Percentiles rank a stretch among this genome's conserved stretches.
Conservation (phyloP, 2,888 invertebrate genomes). For the Drosophila greeni region DNA sequence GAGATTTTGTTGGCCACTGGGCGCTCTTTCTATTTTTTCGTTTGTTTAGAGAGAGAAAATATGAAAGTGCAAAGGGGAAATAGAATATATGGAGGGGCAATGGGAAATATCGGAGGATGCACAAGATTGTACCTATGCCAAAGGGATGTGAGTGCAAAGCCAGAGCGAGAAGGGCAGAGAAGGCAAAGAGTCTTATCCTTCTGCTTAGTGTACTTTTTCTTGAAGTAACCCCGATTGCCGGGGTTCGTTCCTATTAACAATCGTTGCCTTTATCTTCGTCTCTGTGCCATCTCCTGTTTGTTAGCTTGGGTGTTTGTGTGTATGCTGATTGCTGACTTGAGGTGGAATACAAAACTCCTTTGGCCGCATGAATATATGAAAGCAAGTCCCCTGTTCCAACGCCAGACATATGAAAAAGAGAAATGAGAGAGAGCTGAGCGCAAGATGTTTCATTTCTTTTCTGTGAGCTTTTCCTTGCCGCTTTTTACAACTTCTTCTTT, state of each 20-base stretch:
- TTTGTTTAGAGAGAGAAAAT: not conserved
- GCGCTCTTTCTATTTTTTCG: not conserved
- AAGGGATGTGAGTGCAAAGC: conserved; percentile 5
- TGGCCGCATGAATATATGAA: conserved; percentile 12
- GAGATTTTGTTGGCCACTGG: not conserved
- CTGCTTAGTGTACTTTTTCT: conserved; percentile 46
- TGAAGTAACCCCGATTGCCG: conserved; percentile 60
- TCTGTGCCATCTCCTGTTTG: not conserved
- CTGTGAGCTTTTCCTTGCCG: conserved; percentile 34
- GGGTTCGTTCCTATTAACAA: conserved; percentile 19
- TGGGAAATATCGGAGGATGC: not conserved
- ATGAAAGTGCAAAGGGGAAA: conserved; percentile 2
- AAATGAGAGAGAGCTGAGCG: conserved; percentile 41
- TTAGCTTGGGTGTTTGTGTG: not conserved
- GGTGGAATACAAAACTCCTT: conserved; percentile 1
- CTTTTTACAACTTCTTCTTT: conserved; percentile 57
- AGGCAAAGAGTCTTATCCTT: conserved; percentile 37
- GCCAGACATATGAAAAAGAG: conserved; percentile 35
- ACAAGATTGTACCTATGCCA: not conserved
- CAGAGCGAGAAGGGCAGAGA: conserved; percentile 1
- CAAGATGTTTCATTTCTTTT: conserved; percentile 42
- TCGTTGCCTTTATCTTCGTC: not conserved
- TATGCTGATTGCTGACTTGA: not conserved
- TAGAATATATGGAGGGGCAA: not conserved
- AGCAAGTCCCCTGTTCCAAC: conserved; percentile 39